Percentiles rank a stretch among this genome's conserved stretches.
These are phyloP conservation scores for Sphinx pinastri DNA, from an alignment of 2,888 invertebrate genomes.

Conservation along the genomic window DNA sequence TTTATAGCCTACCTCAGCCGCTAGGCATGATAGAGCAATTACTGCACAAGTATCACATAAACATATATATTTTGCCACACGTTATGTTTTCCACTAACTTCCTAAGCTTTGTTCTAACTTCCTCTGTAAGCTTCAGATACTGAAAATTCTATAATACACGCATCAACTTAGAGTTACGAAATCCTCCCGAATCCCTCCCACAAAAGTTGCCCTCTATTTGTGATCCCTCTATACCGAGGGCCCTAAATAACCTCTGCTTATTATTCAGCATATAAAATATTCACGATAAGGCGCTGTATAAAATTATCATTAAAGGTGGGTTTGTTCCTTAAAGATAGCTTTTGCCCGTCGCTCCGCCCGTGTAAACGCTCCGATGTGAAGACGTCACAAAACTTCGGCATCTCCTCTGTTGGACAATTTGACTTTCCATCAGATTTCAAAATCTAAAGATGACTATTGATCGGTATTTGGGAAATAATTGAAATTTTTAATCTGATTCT, in stretches of 20 bases:
- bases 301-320: background rate
- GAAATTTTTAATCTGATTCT: too few relatives aligned
- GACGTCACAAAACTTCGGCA: too few relatives aligned
- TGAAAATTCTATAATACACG: constrained; percentile 20
- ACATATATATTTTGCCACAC: too few relatives aligned
- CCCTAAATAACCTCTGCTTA: constrained; percentile 26
- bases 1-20: too few relatives aligned
- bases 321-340: background rate
- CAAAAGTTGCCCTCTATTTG: constrained; percentile 26
- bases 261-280: constrained; percentile 8
- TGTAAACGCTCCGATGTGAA: too few relatives aligned
- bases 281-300: background rate
- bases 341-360: background rate
- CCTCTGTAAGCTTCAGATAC: background rate
- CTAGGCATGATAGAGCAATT: too few relatives aligned
- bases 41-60: too few relatives aligned
- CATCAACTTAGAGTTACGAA: constrained; percentile 24
- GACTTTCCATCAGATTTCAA: too few relatives aligned
- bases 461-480: too few relatives aligned
- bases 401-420: too few relatives aligned
- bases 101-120: background rate
- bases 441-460: too few relatives aligned
- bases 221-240: constrained; percentile 12
- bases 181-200: constrained; percentile 24
- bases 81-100: background rate